A percentile compares a stretch with the other conserved stretches of the same genome.
These are phyloP conservation scores for Anthrax anthrax DNA, from an alignment of 2,888 invertebrate genomes.

Conservation along the genomic window DNA sequence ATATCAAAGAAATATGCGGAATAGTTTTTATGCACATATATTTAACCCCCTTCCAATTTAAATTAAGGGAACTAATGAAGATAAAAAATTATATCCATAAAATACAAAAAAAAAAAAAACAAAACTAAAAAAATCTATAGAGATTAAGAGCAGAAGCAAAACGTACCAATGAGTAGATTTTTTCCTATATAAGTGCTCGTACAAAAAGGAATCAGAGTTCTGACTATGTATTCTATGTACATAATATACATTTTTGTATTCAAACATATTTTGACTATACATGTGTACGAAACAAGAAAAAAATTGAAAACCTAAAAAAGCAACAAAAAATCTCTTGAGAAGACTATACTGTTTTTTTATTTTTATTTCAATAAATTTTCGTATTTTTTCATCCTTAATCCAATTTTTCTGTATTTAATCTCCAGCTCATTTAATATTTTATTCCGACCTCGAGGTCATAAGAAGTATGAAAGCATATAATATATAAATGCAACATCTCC, in stretches of 20 bases:
- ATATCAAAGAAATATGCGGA: background rate
- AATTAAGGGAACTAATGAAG: conserved; percentile 5
- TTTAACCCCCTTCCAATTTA: background rate
- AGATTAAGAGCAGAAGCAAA: conserved; percentile 4
- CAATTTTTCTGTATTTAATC: conserved; percentile 14
- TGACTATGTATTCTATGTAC: background rate
- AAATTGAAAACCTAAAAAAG: no score
- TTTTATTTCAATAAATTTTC: conserved; percentile 2
- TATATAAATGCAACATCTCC: no score
- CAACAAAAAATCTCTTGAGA: no score
- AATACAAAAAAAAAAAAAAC: conserved; percentile 5
- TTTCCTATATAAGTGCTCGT: no score
- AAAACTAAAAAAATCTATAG: conserved; percentile 9
- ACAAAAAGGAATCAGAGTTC: no score
- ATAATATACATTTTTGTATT: no score
- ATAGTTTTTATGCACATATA: background rate
- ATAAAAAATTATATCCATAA: conserved; percentile 9
- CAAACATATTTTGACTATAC: no score
- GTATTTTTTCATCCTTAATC: conserved; percentile 8
- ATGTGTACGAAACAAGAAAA: no score
- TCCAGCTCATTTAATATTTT: conserved; percentile 11
- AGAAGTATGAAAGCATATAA: background rate
- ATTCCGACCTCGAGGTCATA: conserved; percentile 8
- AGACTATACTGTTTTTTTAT: no score
- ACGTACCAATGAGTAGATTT: background rate